Evolutionary conservation across 2,113 vertebrate genomes (phyloP).

Genomic region (Austrofundulus limnaeus): DNA sequence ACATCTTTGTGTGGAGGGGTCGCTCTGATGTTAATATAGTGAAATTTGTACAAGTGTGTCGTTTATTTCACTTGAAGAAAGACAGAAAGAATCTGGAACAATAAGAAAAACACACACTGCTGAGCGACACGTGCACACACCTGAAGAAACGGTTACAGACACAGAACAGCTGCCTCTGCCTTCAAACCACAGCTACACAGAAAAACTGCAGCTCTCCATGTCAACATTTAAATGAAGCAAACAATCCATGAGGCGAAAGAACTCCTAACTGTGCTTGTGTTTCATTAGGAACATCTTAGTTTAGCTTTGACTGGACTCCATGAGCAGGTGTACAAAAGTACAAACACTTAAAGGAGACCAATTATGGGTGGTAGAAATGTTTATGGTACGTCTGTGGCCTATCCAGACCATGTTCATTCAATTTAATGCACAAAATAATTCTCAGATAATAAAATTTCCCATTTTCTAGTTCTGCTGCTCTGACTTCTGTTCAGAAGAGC

Average conservation of each 20-base stretch:
- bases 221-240: constrained; percentile 18
- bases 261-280: background rate
- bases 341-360: no score
- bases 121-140: constrained; percentile 7
- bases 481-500: no score
- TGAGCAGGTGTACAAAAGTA: no score
- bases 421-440: no score
- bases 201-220: constrained; percentile 10
- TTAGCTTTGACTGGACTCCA: no score
- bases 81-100: constrained; percentile 39
- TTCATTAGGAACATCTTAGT: no score
- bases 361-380: no score
- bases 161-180: background rate
- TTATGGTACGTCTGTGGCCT: no score
- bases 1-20: constrained; percentile 56
- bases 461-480: no score
- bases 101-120: background rate
- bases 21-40: constrained; percentile 50
- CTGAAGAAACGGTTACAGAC: no score
- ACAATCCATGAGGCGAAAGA: constrained; percentile 15
- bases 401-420: no score
- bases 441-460: no score
- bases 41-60: constrained; percentile 42
- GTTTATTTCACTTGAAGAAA: constrained; percentile 42
- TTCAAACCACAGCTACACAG: constrained; percentile 2